phyloP scores from a whole-genome alignment of 2,888 invertebrate species.

The Acronicta psi region DNA sequence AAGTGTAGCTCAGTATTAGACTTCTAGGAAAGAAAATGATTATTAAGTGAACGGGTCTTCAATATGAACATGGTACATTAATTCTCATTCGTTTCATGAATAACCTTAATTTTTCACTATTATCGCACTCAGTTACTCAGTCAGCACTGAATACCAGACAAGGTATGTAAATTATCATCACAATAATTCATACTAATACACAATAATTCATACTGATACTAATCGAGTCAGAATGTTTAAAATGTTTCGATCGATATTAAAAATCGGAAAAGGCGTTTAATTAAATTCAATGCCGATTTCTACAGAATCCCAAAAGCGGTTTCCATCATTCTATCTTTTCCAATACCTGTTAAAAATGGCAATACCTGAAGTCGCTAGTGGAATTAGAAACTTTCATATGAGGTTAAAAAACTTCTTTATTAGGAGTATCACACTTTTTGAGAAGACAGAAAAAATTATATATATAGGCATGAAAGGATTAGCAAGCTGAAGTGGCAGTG shows the following conservation, averaged over 20 bases:
- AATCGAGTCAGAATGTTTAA: too few relatives aligned
- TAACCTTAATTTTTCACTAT: slow-evolving; percentile 21
- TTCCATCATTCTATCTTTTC: background rate
- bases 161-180: too few relatives aligned
- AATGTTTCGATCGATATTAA: background rate
- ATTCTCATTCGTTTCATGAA: slow-evolving; percentile 18
- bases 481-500: too few relatives aligned
- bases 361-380: background rate
- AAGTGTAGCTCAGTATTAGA: slow-evolving; percentile 16
- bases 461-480: too few relatives aligned
- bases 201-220: too few relatives aligned
- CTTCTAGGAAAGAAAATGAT: slow-evolving; percentile 17
- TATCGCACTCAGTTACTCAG: too few relatives aligned
- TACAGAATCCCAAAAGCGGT: background rate
- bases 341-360: background rate
- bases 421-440: too few relatives aligned
- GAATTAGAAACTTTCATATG: too few relatives aligned
- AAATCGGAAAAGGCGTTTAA: background rate
- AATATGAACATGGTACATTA: slow-evolving; percentile 14
- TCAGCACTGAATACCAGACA: too few relatives aligned
- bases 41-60: slow-evolving; percentile 15
- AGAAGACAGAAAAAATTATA: too few relatives aligned
- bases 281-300: background rate
- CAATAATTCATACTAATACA: too few relatives aligned
- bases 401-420: too few relatives aligned